Evolutionary conservation across 2,888 invertebrate species (phyloP).

Genomic region (Carpatolechia fugitivella): DNA sequence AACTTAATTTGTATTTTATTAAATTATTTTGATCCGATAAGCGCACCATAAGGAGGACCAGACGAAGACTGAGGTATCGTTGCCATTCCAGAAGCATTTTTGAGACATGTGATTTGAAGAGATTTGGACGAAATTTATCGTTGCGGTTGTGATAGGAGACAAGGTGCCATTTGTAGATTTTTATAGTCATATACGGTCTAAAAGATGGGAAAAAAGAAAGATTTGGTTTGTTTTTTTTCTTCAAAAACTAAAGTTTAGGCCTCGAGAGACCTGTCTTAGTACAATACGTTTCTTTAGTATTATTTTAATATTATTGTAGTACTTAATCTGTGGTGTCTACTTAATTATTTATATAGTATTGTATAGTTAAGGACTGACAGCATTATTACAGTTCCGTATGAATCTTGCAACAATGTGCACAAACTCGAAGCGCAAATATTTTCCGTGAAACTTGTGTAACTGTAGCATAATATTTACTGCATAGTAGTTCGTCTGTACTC

Average conservation of each 20-base stretch:
- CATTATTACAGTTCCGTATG: not conserved
- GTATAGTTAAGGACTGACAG: not conserved
- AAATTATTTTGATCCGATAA: not conserved
- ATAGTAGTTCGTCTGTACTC: slow-evolving; percentile 1
- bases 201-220: not conserved
- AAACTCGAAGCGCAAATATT: not conserved
- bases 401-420: not conserved
- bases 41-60: slow-evolving; percentile 14
- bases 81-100: slow-evolving; percentile 57
- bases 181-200: not conserved
- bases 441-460: not conserved
- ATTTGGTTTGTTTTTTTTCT: not conserved
- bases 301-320: not conserved
- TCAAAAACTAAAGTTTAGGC: not conserved
- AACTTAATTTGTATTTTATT: slow-evolving; percentile 1
- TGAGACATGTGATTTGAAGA: not conserved
- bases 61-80: slow-evolving; percentile 41
- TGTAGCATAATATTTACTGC: not conserved
- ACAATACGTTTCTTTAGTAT: slow-evolving; percentile 1
- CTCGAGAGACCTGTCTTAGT: not conserved
- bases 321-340: not conserved
- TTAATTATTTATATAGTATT: not conserved
- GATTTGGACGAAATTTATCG: not conserved
- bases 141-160: slow-evolving; percentile 1
- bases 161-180: slow-evolving; percentile 6